Base-by-base conservation (phyloP, 2,797 vertebrate genomes). In the Acomys russatus region DNA sequence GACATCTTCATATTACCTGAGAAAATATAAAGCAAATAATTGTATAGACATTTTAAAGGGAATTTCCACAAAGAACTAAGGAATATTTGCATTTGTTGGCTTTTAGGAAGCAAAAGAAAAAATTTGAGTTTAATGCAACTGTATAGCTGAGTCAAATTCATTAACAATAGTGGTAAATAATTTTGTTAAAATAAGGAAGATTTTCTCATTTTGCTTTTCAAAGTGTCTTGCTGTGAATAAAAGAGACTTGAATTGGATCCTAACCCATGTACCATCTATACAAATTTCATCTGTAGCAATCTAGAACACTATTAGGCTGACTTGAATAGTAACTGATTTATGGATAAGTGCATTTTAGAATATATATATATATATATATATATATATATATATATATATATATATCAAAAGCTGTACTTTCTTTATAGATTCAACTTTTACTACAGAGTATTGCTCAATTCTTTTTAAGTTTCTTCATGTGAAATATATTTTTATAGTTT, bases 121-220 rank as follows among this genome's bases (percentile, higher is more conserved):
- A n/a, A n/a, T 77, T 33, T 64, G 54, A n/a, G 2, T 25, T 96
- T 23, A 68, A 73, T 54, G 30, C 68, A 14, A 54, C 22, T 78
- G 0, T 86, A 77, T 44, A 87, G 17, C 35, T 91, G 7, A 9
- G 14, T 76, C 51, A 54, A 70, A 63, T 51, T 91, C 33, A 20
- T 91, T 80, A 63, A 49, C 15, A 79, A 30, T 78, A 90, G 44
- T 3, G 68, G 25, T 2, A 35, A 87, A 63, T 68, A 63, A 17
- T 54, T 82, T 82, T 23, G 8, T 17, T 9, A 87, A 79, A 89
- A 79, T 44, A 10, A 77, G 56, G 6, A 76, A 85, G 14, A 10
- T 28, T 78, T 12, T 92, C 18, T 64, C 70, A 18, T 96, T 94
- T 95, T 92, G 1, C n/a, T 59, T 80, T 77, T 77, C 80, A 73